Percentiles rank a stretch among this genome's conserved stretches.
phyloP scores from a whole-genome alignment of 2,113 vertebrate genomes.

The Phocoena phocoena region DNA sequence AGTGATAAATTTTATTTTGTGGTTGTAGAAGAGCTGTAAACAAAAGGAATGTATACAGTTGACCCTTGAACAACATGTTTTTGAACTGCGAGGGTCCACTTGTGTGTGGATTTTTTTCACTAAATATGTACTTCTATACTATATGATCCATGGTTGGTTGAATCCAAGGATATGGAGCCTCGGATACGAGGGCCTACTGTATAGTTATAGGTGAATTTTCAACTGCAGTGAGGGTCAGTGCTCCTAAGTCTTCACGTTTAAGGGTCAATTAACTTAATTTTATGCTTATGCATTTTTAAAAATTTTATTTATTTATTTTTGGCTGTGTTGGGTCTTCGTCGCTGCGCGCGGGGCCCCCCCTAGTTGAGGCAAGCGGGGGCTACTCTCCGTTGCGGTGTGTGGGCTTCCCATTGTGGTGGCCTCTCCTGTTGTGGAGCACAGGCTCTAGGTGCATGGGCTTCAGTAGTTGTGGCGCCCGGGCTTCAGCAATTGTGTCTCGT shows the following conservation, averaged over 20 bases:
- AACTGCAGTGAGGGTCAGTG: neutral
- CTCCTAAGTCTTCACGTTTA: neutral
- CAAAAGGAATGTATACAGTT: neutral
- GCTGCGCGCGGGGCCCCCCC: fast-evolving
- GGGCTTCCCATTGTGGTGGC: too few species aligned
- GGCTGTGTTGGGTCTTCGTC: too few species aligned
- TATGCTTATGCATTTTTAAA: neutral
- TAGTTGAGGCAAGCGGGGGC: too few species aligned
- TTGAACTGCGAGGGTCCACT: neutral
- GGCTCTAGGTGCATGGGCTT: too few species aligned
- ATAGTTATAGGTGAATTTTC: neutral
- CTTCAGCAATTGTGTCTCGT: too few species aligned
- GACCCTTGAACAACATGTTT: neutral
- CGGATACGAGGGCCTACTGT: neutral
- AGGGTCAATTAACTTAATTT: neutral
- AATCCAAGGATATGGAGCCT: neutral
- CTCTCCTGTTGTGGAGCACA: too few species aligned
- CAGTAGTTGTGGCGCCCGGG: too few species aligned
- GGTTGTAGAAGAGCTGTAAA: neutral
- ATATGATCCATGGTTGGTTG: neutral
- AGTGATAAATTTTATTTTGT: neutral
- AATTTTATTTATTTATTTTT: too few species aligned
- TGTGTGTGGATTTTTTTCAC: neutral
- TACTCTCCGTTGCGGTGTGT: too few species aligned
- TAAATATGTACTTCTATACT: neutral